Base-by-base conservation (phyloP, 2,888 invertebrate species). In the Zonitis immaculata region DNA sequence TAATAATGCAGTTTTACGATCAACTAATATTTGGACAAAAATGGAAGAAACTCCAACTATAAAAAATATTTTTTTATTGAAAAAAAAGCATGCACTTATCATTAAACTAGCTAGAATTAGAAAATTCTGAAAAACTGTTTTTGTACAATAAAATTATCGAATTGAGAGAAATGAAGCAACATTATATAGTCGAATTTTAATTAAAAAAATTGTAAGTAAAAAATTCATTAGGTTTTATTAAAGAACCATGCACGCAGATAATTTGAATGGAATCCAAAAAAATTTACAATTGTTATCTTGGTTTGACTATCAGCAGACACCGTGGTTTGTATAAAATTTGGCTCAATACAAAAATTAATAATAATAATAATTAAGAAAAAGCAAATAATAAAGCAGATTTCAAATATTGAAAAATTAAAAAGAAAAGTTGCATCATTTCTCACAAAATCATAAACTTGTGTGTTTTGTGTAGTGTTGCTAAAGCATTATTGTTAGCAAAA, bases 231-330 rank as follows among this genome's bases (percentile, higher is more conserved):
- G n/a, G n/a, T n/a, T n/a, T n/a, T n/a, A n/a, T n/a, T n/a, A n/a
- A n/a, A n/a, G n/a, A n/a, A n/a, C n/a, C 39, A 39, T 39, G 39
- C 39, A 39, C 18, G 1, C 39, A 16, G 11, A 39, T 8, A 16
- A 16, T 12, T n/a, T n/a, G 32, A 16, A 8, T 35, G 35, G 35
- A 8, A 16, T 16, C 12, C 7, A 16, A 8, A 11, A 18, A 16
- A n/a, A n/a, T n/a, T 3, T 39, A 11, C 18, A 47, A 39, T 11
- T 30, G 27, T 12, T 49, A 52, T 56, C 58, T 66, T 68, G 68
- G 69, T 68, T 67, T 67, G 66, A 67, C 70, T 70, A 71, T 69
- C 71, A 69, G 71, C 70, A 70, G 69, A 64, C 63, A 62, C 61
- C 58, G 44, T 54, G 46, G 16, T 39, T 39, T 58, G 52, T 52